Evolutionary conservation across 2,888 invertebrate genomes (phyloP), one percentile per base, ranked within the genome.

Genomic region (Caenorhabditis sulstoni): DNA sequence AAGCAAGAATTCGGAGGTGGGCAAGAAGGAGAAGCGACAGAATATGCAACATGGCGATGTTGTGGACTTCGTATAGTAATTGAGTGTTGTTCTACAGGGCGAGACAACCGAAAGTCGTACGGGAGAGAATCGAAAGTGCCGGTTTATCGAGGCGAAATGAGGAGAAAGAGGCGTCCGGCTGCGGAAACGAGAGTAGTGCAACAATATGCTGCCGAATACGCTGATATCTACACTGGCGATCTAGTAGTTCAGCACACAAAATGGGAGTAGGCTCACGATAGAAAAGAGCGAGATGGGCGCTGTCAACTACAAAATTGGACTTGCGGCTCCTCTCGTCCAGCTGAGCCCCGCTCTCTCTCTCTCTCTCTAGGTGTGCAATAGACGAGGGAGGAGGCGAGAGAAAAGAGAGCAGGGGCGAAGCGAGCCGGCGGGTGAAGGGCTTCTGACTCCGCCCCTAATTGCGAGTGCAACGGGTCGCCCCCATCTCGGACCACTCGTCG

Each of bases 381-480:
- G 62, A 71, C 49, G 71, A 67, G 49, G 66, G 59, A 41, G 71
- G 61, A 64, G 55, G 55, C 49, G 71, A 61, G 45, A 29, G 20
- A 55, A 41, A 23, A 62, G 55, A 70, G 70, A 70, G 57, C 62
- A 55, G 55, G 55, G 44, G 41, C 45, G 47, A 44, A 45, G 8
- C 66, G 50, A 35, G 55, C 62, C 37, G n/a, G 22, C 29, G 62
- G 53, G 61, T 35, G 57, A 49, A 44, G 61, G 55, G 70, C 70
- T 62, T 64, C 71, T 64, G 71, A 64, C 71, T 71, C 71, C 71
- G 71, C 71, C 71, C 71, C 71, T 71, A 71, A 71, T 71, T 71
- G 71, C 47, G 55, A 49, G 71, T 57, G 71, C 71, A 71, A 47
- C 58, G 49, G 41, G 47, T 50, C 39, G 37, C 59, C 37, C 29